Conservation (phyloP, 2,113 vertebrate genomes). For the Pluvianellus socialis region DNA sequence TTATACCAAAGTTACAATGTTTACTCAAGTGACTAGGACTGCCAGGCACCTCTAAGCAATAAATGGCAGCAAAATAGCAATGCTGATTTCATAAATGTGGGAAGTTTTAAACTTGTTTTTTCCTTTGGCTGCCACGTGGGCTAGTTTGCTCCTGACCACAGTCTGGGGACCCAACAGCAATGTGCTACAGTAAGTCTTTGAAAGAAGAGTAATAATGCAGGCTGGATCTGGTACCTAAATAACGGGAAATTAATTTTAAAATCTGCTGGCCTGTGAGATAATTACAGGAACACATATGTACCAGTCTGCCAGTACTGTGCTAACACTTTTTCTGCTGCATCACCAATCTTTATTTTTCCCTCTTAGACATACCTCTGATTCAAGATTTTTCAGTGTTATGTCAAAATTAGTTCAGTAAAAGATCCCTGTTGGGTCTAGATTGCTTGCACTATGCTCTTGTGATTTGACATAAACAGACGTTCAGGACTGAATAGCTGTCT, state of each 20-base stretch:
- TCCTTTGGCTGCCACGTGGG: neutral
- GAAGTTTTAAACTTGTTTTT: neutral
- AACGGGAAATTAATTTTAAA: neutral
- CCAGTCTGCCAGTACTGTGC: neutral
- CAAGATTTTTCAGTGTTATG: slow-evolving; percentile 1
- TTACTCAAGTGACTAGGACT: neutral
- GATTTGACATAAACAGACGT: slow-evolving; percentile 36
- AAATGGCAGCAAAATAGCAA: neutral
- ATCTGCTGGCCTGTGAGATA: neutral
- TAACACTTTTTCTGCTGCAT: neutral
- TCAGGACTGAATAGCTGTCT: neutral
- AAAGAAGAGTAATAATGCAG: neutral
- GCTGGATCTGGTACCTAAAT: neutral
- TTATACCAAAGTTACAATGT: neutral
- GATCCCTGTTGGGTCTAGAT: neutral
- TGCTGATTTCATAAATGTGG: neutral
- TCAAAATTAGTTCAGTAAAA: slow-evolving; percentile 29
- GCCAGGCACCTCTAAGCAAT: neutral
- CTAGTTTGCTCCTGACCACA: neutral
- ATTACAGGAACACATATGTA: neutral
- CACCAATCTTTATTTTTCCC: neutral
- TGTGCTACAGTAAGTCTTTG: neutral
- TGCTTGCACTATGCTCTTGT: slow-evolving; percentile 22
- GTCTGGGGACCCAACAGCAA: rapidly evolving
- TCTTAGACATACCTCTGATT: neutral